A percentile compares a stretch with the other conserved stretches of the same genome.
phyloP scores from a whole-genome alignment of 2,797 vertebrate genomes.

The Neosilurus hyrtlii region DNA sequence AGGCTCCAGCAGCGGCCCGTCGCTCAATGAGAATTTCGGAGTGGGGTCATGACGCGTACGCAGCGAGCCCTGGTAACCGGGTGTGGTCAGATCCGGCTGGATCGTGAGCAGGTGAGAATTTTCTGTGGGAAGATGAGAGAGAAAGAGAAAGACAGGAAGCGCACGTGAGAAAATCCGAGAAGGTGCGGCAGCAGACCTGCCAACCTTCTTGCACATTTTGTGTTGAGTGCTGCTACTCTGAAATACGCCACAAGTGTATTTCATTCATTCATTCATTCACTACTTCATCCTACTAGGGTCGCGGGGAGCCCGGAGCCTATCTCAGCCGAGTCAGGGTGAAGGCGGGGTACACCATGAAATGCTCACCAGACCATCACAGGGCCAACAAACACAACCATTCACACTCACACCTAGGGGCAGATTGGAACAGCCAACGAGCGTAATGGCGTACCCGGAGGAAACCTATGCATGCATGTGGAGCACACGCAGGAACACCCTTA shows the following conservation, averaged over 20 bases:
- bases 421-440: too few relatives aligned
- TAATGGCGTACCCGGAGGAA: too few relatives aligned
- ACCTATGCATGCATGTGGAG: too few relatives aligned
- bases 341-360: too few relatives aligned
- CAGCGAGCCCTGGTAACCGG: constrained; percentile 94
- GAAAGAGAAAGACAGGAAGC: neutral
- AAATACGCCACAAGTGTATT: neutral
- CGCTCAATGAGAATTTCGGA: constrained; percentile 89
- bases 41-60: constrained; percentile 85
- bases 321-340: too few relatives aligned
- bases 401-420: too few relatives aligned
- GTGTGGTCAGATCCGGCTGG: constrained; percentile 95
- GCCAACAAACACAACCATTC: too few relatives aligned
- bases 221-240: neutral
- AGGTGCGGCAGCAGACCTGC: constrained; percentile 52
- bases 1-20: constrained; percentile 89
- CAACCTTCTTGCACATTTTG: neutral
- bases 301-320: too few relatives aligned
- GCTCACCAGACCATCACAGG: too few relatives aligned
- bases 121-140: constrained; percentile 70
- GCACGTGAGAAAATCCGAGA: constrained; percentile 19
- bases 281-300: too few relatives aligned
- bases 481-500: too few relatives aligned
- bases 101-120: constrained; percentile 97
- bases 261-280: too few relatives aligned